Percentiles rank a stretch among this genome's conserved stretches.
phyloP scores from a whole-genome alignment of 2,888 invertebrate genomes.

The Meandrusa payeni region DNA sequence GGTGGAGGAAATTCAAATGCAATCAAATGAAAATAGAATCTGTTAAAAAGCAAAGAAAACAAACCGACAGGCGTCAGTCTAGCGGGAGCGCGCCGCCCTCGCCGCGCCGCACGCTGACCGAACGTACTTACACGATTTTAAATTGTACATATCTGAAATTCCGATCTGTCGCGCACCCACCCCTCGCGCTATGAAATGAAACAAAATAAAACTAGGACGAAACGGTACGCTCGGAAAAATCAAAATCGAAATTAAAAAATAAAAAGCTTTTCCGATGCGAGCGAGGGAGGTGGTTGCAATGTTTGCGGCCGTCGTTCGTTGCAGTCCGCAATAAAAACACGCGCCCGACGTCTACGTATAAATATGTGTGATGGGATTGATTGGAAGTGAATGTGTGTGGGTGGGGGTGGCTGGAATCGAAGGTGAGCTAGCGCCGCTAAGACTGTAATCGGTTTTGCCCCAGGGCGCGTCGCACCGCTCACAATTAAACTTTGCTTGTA shows the following conservation, averaged over 20 bases:
- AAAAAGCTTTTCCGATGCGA: constrained; percentile 66
- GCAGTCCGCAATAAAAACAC: constrained; percentile 78
- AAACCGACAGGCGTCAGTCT: constrained; percentile 80
- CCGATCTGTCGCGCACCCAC: constrained; percentile 80
- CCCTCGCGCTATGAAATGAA: constrained; percentile 79
- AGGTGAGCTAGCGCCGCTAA: constrained; percentile 77
- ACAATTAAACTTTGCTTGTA: constrained; percentile 81
- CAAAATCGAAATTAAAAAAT: constrained; percentile 80
- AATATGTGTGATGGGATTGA: constrained; percentile 77
- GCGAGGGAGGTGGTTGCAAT: constrained; percentile 72
- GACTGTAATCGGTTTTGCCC: constrained; percentile 80
- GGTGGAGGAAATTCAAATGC: constrained; percentile 81
- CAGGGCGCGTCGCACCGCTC: constrained; percentile 56
- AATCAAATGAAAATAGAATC: constrained; percentile 81
- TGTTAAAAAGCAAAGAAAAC: constrained; percentile 78
- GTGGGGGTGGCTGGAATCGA: constrained; percentile 61
- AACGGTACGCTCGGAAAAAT: constrained; percentile 74
- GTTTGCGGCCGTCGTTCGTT: constrained; percentile 78
- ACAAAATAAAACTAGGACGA: constrained; percentile 77
- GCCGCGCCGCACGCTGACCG: constrained; percentile 51
- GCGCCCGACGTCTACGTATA: constrained; percentile 67
- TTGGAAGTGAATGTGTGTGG: constrained; percentile 79
- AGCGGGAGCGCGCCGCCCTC: constrained; percentile 54
- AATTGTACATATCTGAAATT: constrained; percentile 82
- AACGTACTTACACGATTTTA: constrained; percentile 81